phyloP scores from a whole-genome alignment of 1,140 invertebrate species.

The Heliconius hewitsoni region DNA sequence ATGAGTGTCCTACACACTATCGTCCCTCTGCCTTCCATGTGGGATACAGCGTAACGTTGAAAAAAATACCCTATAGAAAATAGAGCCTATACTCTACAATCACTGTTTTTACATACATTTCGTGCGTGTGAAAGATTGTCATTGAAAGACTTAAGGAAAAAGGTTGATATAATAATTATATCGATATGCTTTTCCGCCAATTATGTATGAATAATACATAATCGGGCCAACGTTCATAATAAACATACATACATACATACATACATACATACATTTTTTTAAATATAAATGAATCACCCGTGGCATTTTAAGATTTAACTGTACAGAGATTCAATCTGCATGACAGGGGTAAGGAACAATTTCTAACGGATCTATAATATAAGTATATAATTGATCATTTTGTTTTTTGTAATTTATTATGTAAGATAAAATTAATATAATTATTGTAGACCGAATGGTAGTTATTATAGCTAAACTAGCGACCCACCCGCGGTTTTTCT shows the following conservation, averaged over 20 bases:
- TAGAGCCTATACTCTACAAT: too few species aligned
- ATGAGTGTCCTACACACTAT: too few species aligned
- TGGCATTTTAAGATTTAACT: conserved; percentile 35
- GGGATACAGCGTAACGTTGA: too few species aligned
- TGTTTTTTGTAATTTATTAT: too few species aligned
- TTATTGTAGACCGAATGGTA: too few species aligned
- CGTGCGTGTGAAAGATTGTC: too few species aligned
- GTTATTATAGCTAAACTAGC: neutral
- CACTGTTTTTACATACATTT: too few species aligned
- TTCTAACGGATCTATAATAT: conserved; percentile 14
- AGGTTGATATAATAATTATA: too few species aligned
- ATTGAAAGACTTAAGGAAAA: too few species aligned
- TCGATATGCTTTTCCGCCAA: neutral
- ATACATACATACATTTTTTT: neutral
- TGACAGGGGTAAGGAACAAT: conserved; percentile 28
- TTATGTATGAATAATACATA: neutral
- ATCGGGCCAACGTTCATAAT: neutral
- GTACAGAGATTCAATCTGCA: conserved; percentile 37
- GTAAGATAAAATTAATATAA: too few species aligned
- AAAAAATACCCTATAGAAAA: too few species aligned
- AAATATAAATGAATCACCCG: conserved; percentile 30
- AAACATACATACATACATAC: neutral
- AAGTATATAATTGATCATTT: neutral
- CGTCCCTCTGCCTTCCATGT: too few species aligned
- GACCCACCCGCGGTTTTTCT: neutral